A percentile compares a stretch with the other conserved stretches of the same genome.
Evolutionary conservation across 1,140 invertebrate species (phyloP).

Genomic region (Drosophila insularis): DNA sequence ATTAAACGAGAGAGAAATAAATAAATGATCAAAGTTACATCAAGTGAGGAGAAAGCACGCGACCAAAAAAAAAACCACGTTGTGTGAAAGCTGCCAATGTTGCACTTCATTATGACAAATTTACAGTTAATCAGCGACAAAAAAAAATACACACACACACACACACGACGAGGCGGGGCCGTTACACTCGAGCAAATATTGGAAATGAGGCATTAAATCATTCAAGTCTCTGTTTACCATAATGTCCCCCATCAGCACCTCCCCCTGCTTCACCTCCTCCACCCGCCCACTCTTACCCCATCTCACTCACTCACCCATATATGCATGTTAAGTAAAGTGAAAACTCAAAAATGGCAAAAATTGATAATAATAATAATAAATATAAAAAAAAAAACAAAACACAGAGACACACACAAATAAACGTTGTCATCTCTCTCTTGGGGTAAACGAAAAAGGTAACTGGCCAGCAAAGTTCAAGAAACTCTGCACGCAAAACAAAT

Average conservation of each 20-base stretch:
- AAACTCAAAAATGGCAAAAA: conserved; percentile 50
- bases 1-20: neutral
- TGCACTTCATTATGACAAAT: conserved; percentile 60
- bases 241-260: neutral
- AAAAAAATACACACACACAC: conserved; percentile 19
- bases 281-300: neutral
- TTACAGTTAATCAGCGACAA: conserved; percentile 50
- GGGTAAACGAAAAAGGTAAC: conserved; percentile 17
- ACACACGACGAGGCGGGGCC: neutral
- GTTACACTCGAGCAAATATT: conserved; percentile 43
- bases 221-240: conserved; percentile 40
- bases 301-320: neutral
- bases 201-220: conserved; percentile 56
- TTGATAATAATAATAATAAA: conserved; percentile 40
- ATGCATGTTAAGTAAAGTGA: conserved; percentile 30
- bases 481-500: conserved; percentile 19
- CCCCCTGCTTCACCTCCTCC: neutral
- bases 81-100: conserved; percentile 47
- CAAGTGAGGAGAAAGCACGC: conserved; percentile 43
- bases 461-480: conserved; percentile 19
- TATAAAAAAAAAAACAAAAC: conserved; percentile 32
- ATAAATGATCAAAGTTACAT: conserved; percentile 29
- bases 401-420: neutral
- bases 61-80: conserved; percentile 21
- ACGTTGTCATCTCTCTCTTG: neutral